Evolutionary conservation across 1,140 invertebrate species (phyloP).

Genomic region (Hyles vespertilio): DNA sequence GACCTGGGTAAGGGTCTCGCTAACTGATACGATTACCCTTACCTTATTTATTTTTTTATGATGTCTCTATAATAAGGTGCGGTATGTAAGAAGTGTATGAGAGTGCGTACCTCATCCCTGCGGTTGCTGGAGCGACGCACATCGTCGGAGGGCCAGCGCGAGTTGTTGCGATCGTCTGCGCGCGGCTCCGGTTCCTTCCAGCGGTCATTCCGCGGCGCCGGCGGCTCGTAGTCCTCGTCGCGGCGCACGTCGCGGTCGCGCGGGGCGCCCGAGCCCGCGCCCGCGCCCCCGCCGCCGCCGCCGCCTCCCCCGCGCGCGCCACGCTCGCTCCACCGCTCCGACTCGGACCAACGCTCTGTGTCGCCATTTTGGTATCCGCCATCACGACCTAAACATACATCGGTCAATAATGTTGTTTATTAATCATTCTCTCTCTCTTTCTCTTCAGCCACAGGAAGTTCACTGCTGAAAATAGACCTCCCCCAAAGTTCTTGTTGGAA

Average conservation of each 20-base stretch:
- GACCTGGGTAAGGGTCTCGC: too few species aligned
- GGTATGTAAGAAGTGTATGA: neutral
- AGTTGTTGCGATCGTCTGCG: constrained; percentile 63
- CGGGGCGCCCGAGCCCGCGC: constrained; percentile 38
- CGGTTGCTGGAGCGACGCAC: constrained; percentile 71
- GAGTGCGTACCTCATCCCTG: constrained; percentile 59
- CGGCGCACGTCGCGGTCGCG: constrained; percentile 60
- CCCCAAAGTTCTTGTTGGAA: too few species aligned
- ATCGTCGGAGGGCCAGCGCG: constrained; percentile 73
- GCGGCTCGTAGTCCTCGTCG: constrained; percentile 68
- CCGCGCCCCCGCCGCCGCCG: constrained; percentile 56
- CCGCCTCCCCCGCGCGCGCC: constrained; percentile 29
- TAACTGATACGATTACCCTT: too few species aligned
- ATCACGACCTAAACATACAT: constrained; percentile 55
- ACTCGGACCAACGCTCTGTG: constrained; percentile 50
- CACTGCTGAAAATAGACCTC: too few species aligned
- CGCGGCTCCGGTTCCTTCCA: constrained; percentile 83
- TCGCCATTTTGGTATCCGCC: constrained; percentile 71
- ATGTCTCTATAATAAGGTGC: neutral
- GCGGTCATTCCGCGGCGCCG: constrained; percentile 81
- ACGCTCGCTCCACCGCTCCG: constrained; percentile 64
- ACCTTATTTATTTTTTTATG: too few species aligned
- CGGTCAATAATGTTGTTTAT: neutral
- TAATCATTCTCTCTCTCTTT: too few species aligned
- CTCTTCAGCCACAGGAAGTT: too few species aligned